phyloP scores from a whole-genome alignment of 1,140 invertebrate genomes.

The Lasaia peninsularis region DNA sequence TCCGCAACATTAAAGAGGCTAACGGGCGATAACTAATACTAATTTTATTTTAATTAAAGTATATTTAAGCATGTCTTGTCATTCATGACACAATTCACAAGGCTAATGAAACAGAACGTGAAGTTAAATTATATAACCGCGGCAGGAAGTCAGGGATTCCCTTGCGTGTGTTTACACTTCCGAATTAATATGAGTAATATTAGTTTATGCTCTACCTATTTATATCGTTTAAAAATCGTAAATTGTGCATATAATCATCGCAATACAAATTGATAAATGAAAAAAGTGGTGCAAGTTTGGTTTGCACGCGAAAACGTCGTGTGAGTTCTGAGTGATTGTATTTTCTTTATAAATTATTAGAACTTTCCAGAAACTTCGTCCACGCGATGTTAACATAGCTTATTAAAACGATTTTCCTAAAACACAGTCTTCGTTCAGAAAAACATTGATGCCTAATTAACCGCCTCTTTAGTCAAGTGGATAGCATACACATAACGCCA shows the following conservation, averaged over 20 bases:
- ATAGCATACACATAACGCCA: no score
- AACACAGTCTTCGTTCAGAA: no score
- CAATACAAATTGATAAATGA: background rate
- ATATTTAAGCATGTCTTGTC: background rate
- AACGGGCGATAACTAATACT: no score
- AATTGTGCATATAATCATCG: background rate
- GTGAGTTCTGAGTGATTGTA: background rate
- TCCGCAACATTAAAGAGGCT: no score
- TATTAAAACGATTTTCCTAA: no score
- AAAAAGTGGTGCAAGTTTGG: background rate
- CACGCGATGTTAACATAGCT: no score
- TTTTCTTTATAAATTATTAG: background rate
- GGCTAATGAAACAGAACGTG: background rate
- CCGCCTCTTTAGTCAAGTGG: no score
- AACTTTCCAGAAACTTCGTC: no score
- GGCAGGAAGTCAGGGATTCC: slow-evolving; percentile 6
- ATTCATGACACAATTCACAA: slow-evolving; percentile 5
- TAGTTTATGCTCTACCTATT: background rate
- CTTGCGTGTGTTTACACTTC: slow-evolving; percentile 9
- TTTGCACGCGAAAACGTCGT: background rate
- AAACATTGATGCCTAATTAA: no score
- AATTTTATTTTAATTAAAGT: no score
- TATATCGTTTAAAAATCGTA: background rate
- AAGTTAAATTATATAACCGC: background rate
- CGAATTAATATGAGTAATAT: slow-evolving; percentile 2